These are phyloP conservation scores for Passer domesticus DNA, from an alignment of 2,113 vertebrate species.

Conservation along the genomic window DNA sequence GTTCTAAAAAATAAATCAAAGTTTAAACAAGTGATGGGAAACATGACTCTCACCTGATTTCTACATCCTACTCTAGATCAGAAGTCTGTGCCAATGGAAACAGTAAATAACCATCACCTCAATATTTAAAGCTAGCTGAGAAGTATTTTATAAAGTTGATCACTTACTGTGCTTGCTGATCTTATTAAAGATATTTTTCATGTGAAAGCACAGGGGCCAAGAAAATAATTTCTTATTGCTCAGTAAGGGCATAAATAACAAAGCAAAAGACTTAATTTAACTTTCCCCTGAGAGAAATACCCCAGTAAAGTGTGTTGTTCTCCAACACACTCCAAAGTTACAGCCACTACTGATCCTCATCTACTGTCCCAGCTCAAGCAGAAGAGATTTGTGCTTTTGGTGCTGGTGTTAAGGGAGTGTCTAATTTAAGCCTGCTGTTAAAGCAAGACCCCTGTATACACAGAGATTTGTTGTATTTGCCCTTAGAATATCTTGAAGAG, in stretches of 20 bases:
- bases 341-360: background rate
- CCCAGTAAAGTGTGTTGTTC: background rate
- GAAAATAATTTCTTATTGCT: constrained; percentile 50
- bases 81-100: background rate
- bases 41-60: background rate
- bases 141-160: background rate
- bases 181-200: background rate
- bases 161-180: background rate
- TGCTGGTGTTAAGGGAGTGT: constrained; percentile 13
- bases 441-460: background rate
- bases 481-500: background rate
- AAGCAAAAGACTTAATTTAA: background rate
- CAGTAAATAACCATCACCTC: background rate
- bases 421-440: background rate
- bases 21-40: background rate
- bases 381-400: constrained; percentile 44
- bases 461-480: background rate
- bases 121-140: background rate
- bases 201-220: background rate
- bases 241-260: background rate
- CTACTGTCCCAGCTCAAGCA: background rate
- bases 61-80: background rate
- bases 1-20: background rate
- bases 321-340: background rate
- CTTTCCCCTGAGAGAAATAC: constrained; percentile 54